Evolutionary conservation across 1,140 invertebrate species (phyloP).

Genomic region (Acromyrmex charruanus): DNA sequence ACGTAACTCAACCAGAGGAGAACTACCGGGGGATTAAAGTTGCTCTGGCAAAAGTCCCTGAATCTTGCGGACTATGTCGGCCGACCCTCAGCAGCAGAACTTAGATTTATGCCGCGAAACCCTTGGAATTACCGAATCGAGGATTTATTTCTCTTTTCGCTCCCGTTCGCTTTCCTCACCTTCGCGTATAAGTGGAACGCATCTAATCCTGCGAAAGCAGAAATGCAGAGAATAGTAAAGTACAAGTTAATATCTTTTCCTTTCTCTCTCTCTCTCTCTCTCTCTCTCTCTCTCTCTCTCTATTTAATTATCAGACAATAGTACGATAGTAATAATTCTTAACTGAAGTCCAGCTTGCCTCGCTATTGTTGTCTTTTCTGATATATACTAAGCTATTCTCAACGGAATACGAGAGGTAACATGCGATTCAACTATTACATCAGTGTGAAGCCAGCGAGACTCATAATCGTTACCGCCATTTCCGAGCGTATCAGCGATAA

Average conservation of each 20-base stretch:
- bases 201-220: conserved; percentile 41
- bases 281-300: no score
- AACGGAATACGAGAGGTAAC: conserved; percentile 41
- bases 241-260: conserved; percentile 8
- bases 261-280: not conserved
- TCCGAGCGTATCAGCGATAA: conserved; percentile 34
- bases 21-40: conserved; percentile 84
- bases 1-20: conserved; percentile 78
- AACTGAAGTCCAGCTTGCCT: conserved; percentile 30
- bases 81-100: conserved; percentile 82
- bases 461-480: conserved; percentile 61
- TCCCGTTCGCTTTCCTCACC: conserved; percentile 46
- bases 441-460: conserved; percentile 37
- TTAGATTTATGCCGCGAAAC: conserved; percentile 85
- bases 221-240: conserved; percentile 5
- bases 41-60: conserved; percentile 84
- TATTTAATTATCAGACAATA: conserved; percentile 17
- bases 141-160: conserved; percentile 82
- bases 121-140: conserved; percentile 85
- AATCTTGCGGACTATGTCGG: conserved; percentile 82
- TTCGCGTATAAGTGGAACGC: conserved; percentile 35
- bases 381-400: conserved; percentile 46
- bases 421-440: conserved; percentile 64
- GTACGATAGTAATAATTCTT: conserved; percentile 47
- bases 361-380: conserved; percentile 49